phyloP scores from a whole-genome alignment of 2,888 invertebrate genomes.

The Orchesella flavescens region DNA sequence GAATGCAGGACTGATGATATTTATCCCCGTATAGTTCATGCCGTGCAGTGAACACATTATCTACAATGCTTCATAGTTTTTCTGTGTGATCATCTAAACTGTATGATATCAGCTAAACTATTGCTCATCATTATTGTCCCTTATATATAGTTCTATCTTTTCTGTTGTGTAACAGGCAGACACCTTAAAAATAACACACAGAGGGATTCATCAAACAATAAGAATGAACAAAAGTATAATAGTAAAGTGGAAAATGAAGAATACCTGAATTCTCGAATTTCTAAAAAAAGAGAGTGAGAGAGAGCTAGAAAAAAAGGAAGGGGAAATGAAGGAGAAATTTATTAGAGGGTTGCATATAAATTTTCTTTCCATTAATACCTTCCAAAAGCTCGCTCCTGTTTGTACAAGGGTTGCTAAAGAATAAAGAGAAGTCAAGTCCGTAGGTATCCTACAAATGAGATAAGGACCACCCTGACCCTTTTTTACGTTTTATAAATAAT shows the following conservation, averaged over 20 bases:
- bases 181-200: no score
- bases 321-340: slow-evolving; percentile 47
- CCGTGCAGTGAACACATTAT: slow-evolving; percentile 4
- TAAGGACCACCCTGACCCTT: slow-evolving; percentile 68
- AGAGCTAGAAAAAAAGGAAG: slow-evolving; percentile 19
- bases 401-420: slow-evolving; percentile 5
- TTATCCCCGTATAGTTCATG: neutral
- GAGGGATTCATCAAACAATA: neutral
- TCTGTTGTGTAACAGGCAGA: slow-evolving; percentile 1
- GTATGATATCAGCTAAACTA: no score
- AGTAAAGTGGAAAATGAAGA: slow-evolving; percentile 12
- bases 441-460: slow-evolving; percentile 54
- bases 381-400: slow-evolving; percentile 41
- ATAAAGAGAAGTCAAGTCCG: slow-evolving; percentile 29
- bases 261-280: neutral
- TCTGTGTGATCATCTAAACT: neutral
- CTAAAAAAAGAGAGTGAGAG: slow-evolving; percentile 8
- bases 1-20: no score
- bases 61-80: neutral
- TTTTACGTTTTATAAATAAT: slow-evolving; percentile 61
- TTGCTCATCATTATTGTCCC: neutral
- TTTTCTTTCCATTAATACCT: slow-evolving; percentile 16
- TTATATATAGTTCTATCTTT: slow-evolving; percentile 4
- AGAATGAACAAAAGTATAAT: slow-evolving; percentile 22
- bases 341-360: slow-evolving; percentile 38